Base-by-base conservation (phyloP, 37 sponge, comb jelly and placozoan genomes). In the Spongilla lacustris region DNA sequence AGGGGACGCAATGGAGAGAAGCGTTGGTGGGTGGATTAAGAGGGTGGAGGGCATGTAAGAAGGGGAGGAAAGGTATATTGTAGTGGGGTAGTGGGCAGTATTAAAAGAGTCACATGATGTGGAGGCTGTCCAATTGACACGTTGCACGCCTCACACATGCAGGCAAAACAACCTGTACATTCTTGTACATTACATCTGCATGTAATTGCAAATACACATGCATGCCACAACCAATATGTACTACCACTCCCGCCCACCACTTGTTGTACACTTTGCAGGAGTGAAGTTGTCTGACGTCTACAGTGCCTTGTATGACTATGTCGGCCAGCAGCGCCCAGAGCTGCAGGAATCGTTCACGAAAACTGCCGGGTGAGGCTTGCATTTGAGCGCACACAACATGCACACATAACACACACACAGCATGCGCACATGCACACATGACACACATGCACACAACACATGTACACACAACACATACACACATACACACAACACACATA, bases 221-320 rank as follows among this genome's bases (percentile, higher is more conserved):
- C 19, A 14, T 17, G 19, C 19, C 19, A 17, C 58, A 8, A 17
- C 19, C 58, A 58, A 10, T 1, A 58, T 17, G 19, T 13, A 10
- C 19, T 17, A 10, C 58, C 58, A 19, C 58, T 17, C 21, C 19
- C 4, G 12, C 21, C 0, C 28, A 17, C 12, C 31, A 32, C 35
- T 79, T 76, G 33, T 66, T 81, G 27, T 12, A 12, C 31, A 29
- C 4, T 81, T 29, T 77, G 34, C 50, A 89, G 89, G 89, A 27
- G 88, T 73, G 25, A 83, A 81, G 78, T 69, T 97, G 37, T 87
- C 88, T 74, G 91, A 89, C 50, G 94, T 97, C 27, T 97, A 95
- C 84, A 80, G 71, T 71, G 76, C 82, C 10, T 87, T 81, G 26
- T 26, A 89, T 11, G 81, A 83, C 9, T 68, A 77, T 70, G 78